Evolutionary conservation across 2,113 vertebrate genomes (phyloP).

Genomic region (Bungarus multicinctus): DNA sequence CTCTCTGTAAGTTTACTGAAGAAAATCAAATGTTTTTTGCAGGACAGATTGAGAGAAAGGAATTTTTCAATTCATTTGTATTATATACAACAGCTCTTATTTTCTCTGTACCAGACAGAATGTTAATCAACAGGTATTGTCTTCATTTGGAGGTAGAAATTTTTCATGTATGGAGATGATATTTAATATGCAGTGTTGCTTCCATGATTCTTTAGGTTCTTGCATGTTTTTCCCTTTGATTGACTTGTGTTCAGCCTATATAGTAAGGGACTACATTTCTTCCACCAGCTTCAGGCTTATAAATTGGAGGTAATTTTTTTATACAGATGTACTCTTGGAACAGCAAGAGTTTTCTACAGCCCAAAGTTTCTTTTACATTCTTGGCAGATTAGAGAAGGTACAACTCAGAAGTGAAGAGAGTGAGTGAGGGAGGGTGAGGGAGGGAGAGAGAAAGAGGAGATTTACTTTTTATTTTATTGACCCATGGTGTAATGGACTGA

Average conservation of each 20-base stretch:
- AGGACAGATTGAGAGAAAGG: neutral
- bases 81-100: neutral
- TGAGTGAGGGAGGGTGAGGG: accelerated
- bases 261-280: neutral
- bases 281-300: neutral
- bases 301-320: neutral
- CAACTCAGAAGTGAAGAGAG: neutral
- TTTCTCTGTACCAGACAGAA: neutral
- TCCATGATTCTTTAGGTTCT: neutral
- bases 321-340: neutral
- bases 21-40: neutral
- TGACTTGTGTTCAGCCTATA: neutral
- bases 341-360: neutral
- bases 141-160: neutral
- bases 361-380: neutral
- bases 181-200: neutral
- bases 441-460: neutral
- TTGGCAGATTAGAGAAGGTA: neutral
- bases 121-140: neutral
- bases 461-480: neutral
- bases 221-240: neutral
- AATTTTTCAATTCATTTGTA: neutral
- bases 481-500: neutral
- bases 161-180: neutral
- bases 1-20: neutral